Conservation (phyloP, 2,113 vertebrate genomes). For the Desmodus rotundus region DNA sequence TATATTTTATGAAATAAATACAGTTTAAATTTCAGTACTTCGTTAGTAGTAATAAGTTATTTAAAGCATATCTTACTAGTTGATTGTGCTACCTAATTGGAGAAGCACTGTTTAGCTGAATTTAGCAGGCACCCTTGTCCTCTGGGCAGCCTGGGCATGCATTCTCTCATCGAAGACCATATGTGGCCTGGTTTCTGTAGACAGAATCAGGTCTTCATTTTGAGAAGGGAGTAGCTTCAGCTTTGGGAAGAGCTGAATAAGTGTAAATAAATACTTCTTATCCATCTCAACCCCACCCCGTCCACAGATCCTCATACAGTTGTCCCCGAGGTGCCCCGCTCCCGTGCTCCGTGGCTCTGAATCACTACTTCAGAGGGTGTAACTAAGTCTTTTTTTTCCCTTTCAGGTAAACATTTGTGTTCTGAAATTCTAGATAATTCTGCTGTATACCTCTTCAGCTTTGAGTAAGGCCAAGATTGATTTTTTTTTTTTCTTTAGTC, state of each 20-base stretch:
- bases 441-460: neutral
- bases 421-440: neutral
- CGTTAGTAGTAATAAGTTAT: neutral
- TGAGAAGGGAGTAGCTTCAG: neutral
- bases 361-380: neutral
- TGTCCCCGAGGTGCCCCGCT: neutral
- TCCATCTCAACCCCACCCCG: no score
- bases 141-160: neutral
- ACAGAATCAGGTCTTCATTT: neutral
- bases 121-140: neutral
- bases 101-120: neutral
- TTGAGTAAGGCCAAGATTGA: neutral
- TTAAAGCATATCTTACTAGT: neutral
- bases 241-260: neutral
- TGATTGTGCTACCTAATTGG: neutral
- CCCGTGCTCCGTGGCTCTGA: neutral
- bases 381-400: neutral
- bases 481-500: neutral
- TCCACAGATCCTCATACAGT: neutral
- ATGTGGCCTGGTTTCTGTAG: neutral
- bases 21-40: neutral
- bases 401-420: neutral
- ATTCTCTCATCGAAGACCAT: neutral
- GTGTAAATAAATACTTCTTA: neutral
- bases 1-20: constrained; percentile 6